Conservation (phyloP, 1,140 invertebrate species). For the Amphibalanus amphitrite region DNA sequence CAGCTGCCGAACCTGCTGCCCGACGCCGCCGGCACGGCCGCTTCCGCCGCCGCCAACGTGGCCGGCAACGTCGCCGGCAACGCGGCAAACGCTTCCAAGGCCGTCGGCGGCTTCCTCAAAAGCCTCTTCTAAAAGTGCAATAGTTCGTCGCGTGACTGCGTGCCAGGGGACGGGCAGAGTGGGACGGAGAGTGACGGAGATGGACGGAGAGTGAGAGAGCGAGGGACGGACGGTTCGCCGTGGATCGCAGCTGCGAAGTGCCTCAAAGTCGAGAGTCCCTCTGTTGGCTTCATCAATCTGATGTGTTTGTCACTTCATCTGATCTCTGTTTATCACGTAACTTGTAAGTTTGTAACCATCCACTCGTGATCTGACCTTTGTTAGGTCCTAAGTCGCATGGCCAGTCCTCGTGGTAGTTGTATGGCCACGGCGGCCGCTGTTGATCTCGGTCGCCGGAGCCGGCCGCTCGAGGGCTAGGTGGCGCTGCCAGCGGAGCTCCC, state of each 20-base stretch:
- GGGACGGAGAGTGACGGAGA: too few species aligned
- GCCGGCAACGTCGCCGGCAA: constrained; percentile 7
- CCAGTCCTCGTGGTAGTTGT: too few species aligned
- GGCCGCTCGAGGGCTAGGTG: too few species aligned
- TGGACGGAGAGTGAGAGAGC: not conserved
- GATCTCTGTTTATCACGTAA: too few species aligned
- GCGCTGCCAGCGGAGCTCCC: too few species aligned
- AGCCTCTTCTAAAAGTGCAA: constrained; percentile 56
- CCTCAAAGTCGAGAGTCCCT: not conserved
- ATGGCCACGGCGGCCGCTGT: too few species aligned
- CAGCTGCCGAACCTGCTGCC: not conserved
- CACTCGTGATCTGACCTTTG: too few species aligned
- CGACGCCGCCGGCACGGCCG: not conserved
- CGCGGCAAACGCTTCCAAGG: constrained; percentile 6
- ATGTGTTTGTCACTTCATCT: not conserved
- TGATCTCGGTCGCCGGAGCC: too few species aligned
- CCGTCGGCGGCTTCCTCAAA: constrained; percentile 57
- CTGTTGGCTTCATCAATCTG: not conserved
- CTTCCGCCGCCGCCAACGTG: not conserved
- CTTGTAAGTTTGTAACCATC: too few species aligned
- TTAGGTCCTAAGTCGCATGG: too few species aligned
- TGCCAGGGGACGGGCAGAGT: too few species aligned
- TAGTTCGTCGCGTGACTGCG: not conserved
- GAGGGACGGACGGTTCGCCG: too few species aligned
- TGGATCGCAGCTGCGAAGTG: not conserved